Evolutionary conservation across 2,113 vertebrate species (phyloP).

Genomic region (Craseonycteris thonglongyai): DNA sequence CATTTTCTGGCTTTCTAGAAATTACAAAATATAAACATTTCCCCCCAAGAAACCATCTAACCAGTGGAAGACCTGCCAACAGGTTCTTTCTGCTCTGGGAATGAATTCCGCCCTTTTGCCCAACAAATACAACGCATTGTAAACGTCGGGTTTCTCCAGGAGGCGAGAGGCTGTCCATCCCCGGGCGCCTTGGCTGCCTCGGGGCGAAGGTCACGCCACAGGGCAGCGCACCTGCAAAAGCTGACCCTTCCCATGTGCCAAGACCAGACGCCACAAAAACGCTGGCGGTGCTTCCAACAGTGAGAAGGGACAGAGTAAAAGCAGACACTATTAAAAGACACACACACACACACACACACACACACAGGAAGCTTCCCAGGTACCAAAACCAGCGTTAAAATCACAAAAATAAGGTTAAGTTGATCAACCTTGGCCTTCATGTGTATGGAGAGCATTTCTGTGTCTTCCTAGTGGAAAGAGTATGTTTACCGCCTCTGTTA

Average conservation of each 20-base stretch:
- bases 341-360: neutral
- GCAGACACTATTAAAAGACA: constrained; percentile 78
- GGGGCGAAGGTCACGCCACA: constrained; percentile 74
- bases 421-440: constrained; percentile 88
- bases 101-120: constrained; percentile 74
- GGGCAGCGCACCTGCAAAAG: constrained; percentile 53
- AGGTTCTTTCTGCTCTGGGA: constrained; percentile 78
- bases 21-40: constrained; percentile 74
- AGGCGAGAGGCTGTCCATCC: constrained; percentile 77
- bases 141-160: constrained; percentile 90
- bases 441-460: constrained; percentile 69
- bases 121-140: constrained; percentile 99
- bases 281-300: constrained; percentile 64
- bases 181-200: constrained; percentile 72
- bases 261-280: constrained; percentile 64
- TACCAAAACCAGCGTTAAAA: constrained; percentile 76
- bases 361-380: constrained; percentile 75
- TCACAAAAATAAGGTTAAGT: constrained; percentile 85
- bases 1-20: constrained; percentile 67
- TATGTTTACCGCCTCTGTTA: constrained; percentile 49
- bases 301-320: constrained; percentile 77
- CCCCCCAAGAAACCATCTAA: constrained; percentile 60
- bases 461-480: constrained; percentile 79
- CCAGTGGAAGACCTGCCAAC: constrained; percentile 75
- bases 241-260: constrained; percentile 75